These are phyloP conservation scores for Nomada fucata DNA, from an alignment of 2,888 invertebrate species.

Conservation along the genomic window DNA sequence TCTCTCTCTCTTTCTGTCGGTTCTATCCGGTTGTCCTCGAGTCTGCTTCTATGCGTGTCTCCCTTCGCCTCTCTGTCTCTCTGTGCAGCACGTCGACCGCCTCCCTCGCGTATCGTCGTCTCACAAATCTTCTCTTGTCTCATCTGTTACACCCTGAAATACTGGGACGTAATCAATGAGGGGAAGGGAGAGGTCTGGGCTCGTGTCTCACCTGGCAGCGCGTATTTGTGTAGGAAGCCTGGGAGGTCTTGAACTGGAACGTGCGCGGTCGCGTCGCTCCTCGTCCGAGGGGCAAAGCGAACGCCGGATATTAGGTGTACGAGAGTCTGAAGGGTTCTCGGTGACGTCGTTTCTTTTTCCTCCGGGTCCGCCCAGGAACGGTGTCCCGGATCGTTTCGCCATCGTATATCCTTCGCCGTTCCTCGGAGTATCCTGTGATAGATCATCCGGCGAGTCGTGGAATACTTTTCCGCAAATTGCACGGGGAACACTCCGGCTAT, in stretches of 20 bases:
- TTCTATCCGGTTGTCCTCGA: conserved; percentile 44
- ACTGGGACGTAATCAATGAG: conserved; percentile 72
- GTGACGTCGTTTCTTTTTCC: conserved; percentile 29
- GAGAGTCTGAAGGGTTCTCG: conserved; percentile 28
- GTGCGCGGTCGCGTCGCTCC: conserved; percentile 37
- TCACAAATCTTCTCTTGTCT: conserved; percentile 73
- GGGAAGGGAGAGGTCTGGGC: conserved; percentile 33
- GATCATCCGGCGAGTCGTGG: no score
- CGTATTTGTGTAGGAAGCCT: conserved; percentile 42
- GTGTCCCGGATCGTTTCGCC: not conserved
- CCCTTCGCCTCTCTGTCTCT: conserved; percentile 29
- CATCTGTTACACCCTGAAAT: conserved; percentile 70
- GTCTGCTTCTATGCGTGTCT: conserved; percentile 15
- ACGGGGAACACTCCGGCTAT: no score
- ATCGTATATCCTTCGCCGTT: not conserved
- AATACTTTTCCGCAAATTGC: no score
- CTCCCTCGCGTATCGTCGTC: conserved; percentile 60
- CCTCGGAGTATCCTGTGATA: no score
- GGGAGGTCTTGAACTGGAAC: conserved; percentile 45
- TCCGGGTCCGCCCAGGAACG: not conserved
- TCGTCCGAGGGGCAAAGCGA: conserved; percentile 28
- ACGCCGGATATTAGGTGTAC: conserved; percentile 48
- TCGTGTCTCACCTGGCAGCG: conserved; percentile 59
- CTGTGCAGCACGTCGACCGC: conserved; percentile 31
- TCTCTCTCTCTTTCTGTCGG: conserved; percentile 28